Evolutionary conservation across 2,113 vertebrate species (phyloP), one percentile per base, ranked within the genome.

Genomic region (Malaclemys terrapin): DNA sequence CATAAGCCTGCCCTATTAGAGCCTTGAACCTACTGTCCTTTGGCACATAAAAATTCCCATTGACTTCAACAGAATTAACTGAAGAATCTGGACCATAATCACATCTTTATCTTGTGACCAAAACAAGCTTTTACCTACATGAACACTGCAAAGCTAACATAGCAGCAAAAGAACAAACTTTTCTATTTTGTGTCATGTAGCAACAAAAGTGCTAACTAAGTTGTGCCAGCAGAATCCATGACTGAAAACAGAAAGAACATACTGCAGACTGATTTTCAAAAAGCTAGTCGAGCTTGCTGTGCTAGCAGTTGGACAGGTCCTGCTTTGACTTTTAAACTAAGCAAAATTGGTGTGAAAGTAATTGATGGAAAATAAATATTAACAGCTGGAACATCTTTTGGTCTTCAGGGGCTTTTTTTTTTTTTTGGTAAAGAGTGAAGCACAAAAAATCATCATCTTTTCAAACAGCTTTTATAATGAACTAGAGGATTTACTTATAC

Each of bases 41-140:
- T 89, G 42, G 14, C 65, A 85, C 79, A 90, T 24, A 88, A 93
- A 90, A 93, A 29, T 0, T 7, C 79, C 4, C 91, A 79, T 22
- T 80, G 52, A 95, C 0, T 0, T n/a, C 88, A 89, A 85, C 0
- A 93, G 54, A 78, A 88, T 90, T 56, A 25, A 80, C 79, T 87
- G 85, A 76, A 95, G 72, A 95, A 94, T 91, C 96, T 0, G 1
- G 12, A 95, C 12, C 62, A 90, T 0, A 92, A 87, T 6, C 42
- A 45, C 24, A 16, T 69, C 35, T 69, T 17, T 76, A 45, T 84
- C 56, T 29, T 82, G 78, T 19, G 45, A 93, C n/a, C 49, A 94
- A 90, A 93, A 88, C 87, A 49, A 11, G 69, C 62, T 92, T 97
- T 96, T 94, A 96, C 82, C 94, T 86, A 89, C 89, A 83, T 88